Evolutionary conservation across 2,888 invertebrate genomes (phyloP), one percentile per base, ranked within the genome.

Genomic region (Rhagonycha fulva): DNA sequence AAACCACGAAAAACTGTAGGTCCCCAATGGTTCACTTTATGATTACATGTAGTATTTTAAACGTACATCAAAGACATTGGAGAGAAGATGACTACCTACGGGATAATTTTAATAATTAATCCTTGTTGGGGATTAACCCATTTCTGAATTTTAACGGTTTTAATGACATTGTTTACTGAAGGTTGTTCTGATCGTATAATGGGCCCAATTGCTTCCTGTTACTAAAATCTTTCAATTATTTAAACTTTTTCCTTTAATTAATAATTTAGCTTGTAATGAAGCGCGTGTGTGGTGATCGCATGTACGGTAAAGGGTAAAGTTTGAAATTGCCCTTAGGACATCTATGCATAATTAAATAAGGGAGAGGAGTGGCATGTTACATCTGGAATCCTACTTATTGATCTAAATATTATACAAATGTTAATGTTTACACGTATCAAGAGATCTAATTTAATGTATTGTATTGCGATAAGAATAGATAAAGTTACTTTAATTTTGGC

Each of bases 401-500:
- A 66, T 66, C 63, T n/a, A 23, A 23, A 66, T 66, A 66, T 66
- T 24, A 66, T 66, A 66, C 63, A 66, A 66, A 66, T 66, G 63
- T 24, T 66, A 66, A 26, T 66, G 63, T 19, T 26, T 66, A 66
- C 63, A 24, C 63, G n/a, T 26, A 66, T 66, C 63, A 66, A 26
- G 3, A 66, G 24, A 66, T 66, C 63, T 14, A 61, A 73, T 69
- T 62, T 28, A 73, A 73, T 73, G 63, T 68, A 75, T 62, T 47
- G 70, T 75, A 72, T 70, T 70, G 67, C 76, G 76, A 76, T 76
- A 76, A 72, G 30, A 19, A 14, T 26, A 63, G 71, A 72, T 76
- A 76, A 72, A 66, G 76, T 72, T 70, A 30, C 61, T 68, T 76
- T 76, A 76, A 73, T 72, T 76, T 76, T 76, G 72, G 72, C 76